These are phyloP conservation scores for Diloba caeruleocephala DNA, from an alignment of 2,888 invertebrate genomes.

Conservation along the genomic window DNA sequence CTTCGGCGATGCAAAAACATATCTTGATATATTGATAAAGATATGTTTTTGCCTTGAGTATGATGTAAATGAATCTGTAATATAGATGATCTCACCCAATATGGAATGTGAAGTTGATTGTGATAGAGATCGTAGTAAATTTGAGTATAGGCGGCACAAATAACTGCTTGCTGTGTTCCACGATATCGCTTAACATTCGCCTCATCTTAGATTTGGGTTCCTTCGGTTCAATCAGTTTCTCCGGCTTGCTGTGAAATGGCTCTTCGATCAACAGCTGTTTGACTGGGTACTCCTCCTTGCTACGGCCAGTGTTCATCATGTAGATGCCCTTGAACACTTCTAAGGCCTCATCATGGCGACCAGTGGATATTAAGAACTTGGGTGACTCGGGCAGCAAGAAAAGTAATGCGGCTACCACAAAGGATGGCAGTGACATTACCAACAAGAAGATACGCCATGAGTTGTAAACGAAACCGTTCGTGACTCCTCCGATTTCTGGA, in stretches of 20 bases:
- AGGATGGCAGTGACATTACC: slow-evolving; percentile 96
- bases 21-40: no score
- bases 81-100: slow-evolving; percentile 91
- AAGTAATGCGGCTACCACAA: slow-evolving; percentile 94
- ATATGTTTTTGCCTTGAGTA: no score
- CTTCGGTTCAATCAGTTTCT: slow-evolving; percentile 90
- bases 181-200: slow-evolving; percentile 93
- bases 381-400: slow-evolving; percentile 97
- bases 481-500: slow-evolving; percentile 91
- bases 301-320: slow-evolving; percentile 93
- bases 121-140: slow-evolving; percentile 95
- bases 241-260: slow-evolving; percentile 79
- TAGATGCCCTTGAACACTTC: slow-evolving; percentile 95
- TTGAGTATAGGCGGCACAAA: slow-evolving; percentile 95
- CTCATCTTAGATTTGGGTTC: slow-evolving; percentile 91
- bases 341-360: slow-evolving; percentile 94
- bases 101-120: slow-evolving; percentile 97
- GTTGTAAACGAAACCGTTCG: slow-evolving; percentile 93
- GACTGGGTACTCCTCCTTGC: slow-evolving; percentile 93
- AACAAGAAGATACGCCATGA: slow-evolving; percentile 97
- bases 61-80: no score
- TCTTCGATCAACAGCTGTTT: slow-evolving; percentile 91
- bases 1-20: no score
- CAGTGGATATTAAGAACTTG: slow-evolving; percentile 94
- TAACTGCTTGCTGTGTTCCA: slow-evolving; percentile 94